These are phyloP conservation scores for Stegostoma tigrinum DNA, from an alignment of 2,113 vertebrate species.

Conservation along the genomic window DNA sequence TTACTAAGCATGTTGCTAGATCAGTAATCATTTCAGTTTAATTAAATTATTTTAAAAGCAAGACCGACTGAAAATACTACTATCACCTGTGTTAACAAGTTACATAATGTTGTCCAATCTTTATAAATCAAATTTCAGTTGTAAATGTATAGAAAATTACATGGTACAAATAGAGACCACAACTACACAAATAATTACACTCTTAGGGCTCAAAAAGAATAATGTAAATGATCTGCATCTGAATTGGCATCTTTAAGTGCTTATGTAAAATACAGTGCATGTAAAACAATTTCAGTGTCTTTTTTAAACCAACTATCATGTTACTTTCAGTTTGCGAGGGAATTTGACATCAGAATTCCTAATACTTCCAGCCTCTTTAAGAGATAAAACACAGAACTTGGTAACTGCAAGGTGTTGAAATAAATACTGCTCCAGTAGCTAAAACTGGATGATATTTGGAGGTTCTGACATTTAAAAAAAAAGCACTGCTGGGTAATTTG, in stretches of 20 bases:
- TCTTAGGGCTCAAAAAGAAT: not conserved
- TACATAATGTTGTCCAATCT: not conserved
- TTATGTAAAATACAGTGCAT: not conserved
- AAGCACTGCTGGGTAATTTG: not conserved
- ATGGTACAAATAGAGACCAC: not conserved
- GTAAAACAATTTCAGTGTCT: slow-evolving; percentile 14
- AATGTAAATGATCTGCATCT: not conserved
- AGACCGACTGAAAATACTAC: not conserved
- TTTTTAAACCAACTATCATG: not conserved
- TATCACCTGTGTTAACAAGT: not conserved
- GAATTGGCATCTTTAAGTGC: not conserved
- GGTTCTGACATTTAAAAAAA: not conserved
- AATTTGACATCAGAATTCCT: not conserved
- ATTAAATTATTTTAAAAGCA: not conserved
- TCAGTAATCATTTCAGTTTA: not conserved
- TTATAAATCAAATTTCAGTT: not conserved
- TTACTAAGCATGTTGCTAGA: not conserved
- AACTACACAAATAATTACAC: not conserved
- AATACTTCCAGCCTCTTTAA: not conserved
- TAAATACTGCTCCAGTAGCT: not conserved
- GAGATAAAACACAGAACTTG: not conserved
- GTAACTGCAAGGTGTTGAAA: not conserved
- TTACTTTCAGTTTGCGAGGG: not conserved
- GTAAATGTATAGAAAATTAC: not conserved
- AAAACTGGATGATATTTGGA: not conserved